Percentiles rank a stretch among this genome's conserved stretches.
Evolutionary conservation across 2,797 vertebrate genomes (phyloP).

Genomic region (Miopithecus talapoin): DNA sequence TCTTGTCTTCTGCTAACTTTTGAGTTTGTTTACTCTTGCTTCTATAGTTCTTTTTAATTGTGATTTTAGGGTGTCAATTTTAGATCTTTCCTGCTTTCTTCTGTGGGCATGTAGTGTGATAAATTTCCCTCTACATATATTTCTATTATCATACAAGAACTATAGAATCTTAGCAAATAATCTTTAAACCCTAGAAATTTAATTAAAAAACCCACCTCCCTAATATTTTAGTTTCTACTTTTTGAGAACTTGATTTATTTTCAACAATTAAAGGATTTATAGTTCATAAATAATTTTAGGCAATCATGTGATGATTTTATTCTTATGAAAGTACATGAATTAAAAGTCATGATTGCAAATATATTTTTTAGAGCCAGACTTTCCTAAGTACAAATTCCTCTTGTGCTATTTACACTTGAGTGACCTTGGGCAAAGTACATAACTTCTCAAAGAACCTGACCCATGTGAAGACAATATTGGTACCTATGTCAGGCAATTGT

Average conservation of each 20-base stretch:
- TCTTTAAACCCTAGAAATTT: background rate
- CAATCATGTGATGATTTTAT: background rate
- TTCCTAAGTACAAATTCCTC: background rate
- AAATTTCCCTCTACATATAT: background rate
- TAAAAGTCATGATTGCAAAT: background rate
- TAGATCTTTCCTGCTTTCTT: too few relatives aligned
- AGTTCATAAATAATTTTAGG: background rate
- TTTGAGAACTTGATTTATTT: background rate
- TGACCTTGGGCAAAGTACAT: background rate
- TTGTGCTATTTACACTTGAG: slow-evolving; percentile 7
- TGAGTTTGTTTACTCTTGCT: too few relatives aligned
- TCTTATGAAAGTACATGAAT: background rate
- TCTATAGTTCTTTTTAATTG: too few relatives aligned
- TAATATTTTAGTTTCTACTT: background rate
- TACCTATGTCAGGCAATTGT: background rate
- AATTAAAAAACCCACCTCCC: background rate
- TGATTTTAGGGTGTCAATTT: too few relatives aligned
- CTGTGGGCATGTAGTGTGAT: too few relatives aligned
- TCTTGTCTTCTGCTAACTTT: too few relatives aligned
- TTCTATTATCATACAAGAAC: background rate
- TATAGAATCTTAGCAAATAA: slow-evolving; percentile 3
- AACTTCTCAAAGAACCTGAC: slow-evolving; percentile 35
- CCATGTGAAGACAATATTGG: slow-evolving; percentile 12
- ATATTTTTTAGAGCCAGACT: slow-evolving; percentile 26
- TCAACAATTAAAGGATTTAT: background rate